phyloP scores from a whole-genome alignment of 2,888 invertebrate species.

The Trilocha varians region DNA sequence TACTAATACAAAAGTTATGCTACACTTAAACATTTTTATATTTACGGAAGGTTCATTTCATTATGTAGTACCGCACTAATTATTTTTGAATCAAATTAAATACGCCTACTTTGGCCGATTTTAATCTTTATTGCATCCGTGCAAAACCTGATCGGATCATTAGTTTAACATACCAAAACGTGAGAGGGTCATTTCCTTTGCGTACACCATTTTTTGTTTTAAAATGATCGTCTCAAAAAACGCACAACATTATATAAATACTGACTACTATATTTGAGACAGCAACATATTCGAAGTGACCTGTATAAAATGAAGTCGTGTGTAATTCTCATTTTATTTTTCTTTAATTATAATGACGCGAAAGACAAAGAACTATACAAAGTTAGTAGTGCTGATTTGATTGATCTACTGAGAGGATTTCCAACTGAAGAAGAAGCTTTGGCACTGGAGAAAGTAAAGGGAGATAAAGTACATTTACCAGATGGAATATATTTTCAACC shows the following conservation, averaged over 20 bases:
- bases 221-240: not conserved
- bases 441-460: conserved; percentile 21
- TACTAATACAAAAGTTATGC: no score
- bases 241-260: not conserved
- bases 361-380: conserved; percentile 25
- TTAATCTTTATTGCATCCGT: no score
- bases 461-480: conserved; percentile 16
- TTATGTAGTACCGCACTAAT: no score
- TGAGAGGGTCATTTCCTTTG: conserved; percentile 1
- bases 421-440: conserved; percentile 18
- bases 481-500: conserved; percentile 39
- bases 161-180: conserved; percentile 1
- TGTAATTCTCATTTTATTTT: conserved; percentile 9
- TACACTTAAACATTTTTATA: no score
- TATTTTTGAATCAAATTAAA: no score
- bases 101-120: no score
- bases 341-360: conserved; percentile 12
- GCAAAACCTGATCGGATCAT: not conserved
- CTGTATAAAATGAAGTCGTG: conserved; percentile 18
- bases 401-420: conserved; percentile 27
- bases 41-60: no score
- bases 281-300: no score
- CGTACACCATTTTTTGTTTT: not conserved
- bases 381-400: conserved; percentile 22
- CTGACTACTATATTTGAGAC: no score